These are phyloP conservation scores for Periphyllus acericola DNA, from an alignment of 2,888 invertebrate genomes.

Conservation along the genomic window DNA sequence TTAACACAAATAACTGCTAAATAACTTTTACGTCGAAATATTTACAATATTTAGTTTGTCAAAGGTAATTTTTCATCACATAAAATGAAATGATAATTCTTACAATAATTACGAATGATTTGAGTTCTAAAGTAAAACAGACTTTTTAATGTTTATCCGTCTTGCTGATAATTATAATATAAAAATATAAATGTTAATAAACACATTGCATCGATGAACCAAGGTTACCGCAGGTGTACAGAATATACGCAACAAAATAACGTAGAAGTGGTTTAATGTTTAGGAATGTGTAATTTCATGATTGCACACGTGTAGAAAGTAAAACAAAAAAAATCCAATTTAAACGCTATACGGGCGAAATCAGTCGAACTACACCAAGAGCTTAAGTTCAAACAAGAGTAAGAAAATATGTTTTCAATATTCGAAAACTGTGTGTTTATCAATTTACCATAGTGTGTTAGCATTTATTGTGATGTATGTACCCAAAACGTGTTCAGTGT, in stretches of 20 bases:
- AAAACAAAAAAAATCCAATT: not conserved
- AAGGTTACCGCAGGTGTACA: not conserved
- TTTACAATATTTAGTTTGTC: too few relatives aligned
- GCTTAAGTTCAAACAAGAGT: too few relatives aligned
- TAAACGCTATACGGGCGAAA: not conserved
- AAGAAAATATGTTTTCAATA: not conserved
- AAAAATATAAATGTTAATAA: too few relatives aligned
- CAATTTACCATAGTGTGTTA: not conserved
- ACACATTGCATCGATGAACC: too few relatives aligned
- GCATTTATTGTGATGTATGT: not conserved
- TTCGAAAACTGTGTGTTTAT: not conserved
- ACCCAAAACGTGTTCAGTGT: not conserved
- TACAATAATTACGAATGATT: too few relatives aligned
- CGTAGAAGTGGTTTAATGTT: not conserved
- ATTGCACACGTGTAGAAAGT: not conserved
- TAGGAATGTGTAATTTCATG: not conserved
- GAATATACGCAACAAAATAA: not conserved
- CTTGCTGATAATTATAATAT: too few relatives aligned
- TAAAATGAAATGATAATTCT: too few relatives aligned
- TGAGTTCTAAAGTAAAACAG: too few relatives aligned
- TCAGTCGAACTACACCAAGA: not conserved
- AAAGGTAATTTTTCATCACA: too few relatives aligned
- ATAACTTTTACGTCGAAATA: too few relatives aligned
- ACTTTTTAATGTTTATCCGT: too few relatives aligned
- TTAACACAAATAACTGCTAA: too few relatives aligned